Evolutionary conservation across 2,797 vertebrate genomes (phyloP), one percentile per base, ranked within the genome.

Genomic region (Xenops minutus): DNA sequence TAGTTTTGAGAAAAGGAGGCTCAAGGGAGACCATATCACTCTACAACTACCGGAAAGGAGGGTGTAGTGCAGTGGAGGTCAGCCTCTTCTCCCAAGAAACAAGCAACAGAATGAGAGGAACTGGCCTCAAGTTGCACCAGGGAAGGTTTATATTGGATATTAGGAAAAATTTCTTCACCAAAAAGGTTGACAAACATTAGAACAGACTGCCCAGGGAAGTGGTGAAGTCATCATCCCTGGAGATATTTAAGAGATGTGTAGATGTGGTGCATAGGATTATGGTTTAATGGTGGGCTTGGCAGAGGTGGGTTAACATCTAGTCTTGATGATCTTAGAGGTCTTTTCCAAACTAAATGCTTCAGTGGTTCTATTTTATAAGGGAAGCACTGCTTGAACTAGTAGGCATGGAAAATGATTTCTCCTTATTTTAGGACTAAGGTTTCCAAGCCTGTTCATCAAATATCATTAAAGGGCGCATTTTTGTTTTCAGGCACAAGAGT

Each of bases 51-150:
- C 27, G 54, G 46, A 54, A 48, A 43, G 8, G 34, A 69, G 12
- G 7, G 3, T 32, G 20, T 48, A 59, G 24, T 0, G 0, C 54
- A 21, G 15, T 24, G 26, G 9, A 17, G 3, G 22, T 62, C 7
- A 4, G 26, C 13, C 26, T 66, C 24, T 71, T 59, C 71, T 86
- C 66, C 23, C 9, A 51, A 22, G 14, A 27, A 56, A 51, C 30
- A 67, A 56, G 29, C 12, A 9, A 12, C 3, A 49, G 14, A 22
- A 55, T 14, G 8, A 62, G 23, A 77, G 20, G 26, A 86, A 36
- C 86, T 5, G 12, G 43, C 27, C 27, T 48, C 43, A 73, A 27
- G 20, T 63, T 68, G 34, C 23, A 24, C 7, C 7, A 72, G 23
- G 7, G 20, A 59, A 68, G 18, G 6, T 58, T 78, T 86, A 34